phyloP scores from a whole-genome alignment of 2,113 vertebrate genomes.

The Herpailurus yagouaroundi region DNA sequence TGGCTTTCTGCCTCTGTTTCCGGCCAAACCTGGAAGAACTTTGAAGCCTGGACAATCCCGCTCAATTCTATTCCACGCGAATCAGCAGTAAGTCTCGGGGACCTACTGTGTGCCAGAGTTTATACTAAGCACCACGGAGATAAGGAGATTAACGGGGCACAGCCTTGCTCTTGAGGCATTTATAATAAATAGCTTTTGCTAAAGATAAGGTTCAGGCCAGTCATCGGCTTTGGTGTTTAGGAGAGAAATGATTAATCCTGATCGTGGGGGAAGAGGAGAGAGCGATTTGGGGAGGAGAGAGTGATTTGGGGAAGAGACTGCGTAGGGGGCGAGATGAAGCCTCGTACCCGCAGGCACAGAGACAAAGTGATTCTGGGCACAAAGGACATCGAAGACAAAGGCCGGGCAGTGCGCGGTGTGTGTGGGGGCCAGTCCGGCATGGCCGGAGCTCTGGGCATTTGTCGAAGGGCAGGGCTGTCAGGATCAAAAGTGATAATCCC shows the following conservation, averaged over 20 bases:
- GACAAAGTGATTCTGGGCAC: neutral
- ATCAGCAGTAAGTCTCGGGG: neutral
- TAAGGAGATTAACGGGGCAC: neutral
- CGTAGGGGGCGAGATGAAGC: neutral
- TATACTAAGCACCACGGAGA: neutral
- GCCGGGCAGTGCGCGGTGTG: neutral
- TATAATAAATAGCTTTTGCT: neutral
- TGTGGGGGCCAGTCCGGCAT: neutral
- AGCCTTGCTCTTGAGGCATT: neutral
- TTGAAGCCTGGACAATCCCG: neutral
- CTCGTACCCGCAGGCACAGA: neutral
- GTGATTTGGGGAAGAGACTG: neutral
- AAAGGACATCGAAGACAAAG: neutral
- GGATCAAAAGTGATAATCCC: constrained; percentile 15
- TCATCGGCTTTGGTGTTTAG: neutral
- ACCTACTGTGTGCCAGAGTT: neutral
- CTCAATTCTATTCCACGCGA: neutral
- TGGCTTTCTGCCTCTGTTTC: neutral
- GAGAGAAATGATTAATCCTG: neutral
- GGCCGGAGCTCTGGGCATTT: neutral
- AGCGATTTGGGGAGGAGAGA: neutral
- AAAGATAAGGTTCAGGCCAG: neutral
- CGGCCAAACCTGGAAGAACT: neutral
- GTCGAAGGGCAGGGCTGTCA: neutral
- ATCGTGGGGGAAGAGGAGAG: neutral